Percentiles rank a stretch among this genome's conserved stretches.
Conservation (phyloP, 2,113 vertebrate genomes). For the Stegostoma tigrinum region DNA sequence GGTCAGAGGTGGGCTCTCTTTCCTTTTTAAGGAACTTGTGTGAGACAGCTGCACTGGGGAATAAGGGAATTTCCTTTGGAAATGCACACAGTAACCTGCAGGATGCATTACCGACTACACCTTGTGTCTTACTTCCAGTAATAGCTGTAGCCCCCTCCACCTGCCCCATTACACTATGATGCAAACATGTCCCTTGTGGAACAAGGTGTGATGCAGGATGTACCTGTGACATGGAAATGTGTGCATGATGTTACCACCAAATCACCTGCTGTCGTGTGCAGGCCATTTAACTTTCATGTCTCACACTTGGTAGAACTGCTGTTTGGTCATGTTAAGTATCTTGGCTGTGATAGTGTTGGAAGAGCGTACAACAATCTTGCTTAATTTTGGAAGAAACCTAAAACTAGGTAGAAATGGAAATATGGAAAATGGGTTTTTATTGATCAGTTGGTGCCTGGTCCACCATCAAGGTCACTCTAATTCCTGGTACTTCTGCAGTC, state of each 20-base stretch:
- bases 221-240: not conserved
- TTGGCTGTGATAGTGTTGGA: no score
- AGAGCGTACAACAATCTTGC: not conserved
- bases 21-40: not conserved
- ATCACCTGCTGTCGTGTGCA: not conserved
- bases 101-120: not conserved
- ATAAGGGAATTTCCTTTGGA: not conserved
- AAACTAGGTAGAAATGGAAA: not conserved
- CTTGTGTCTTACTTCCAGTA: not conserved
- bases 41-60: not conserved
- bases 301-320: not conserved
- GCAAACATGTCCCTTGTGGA: not conserved
- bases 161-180: not conserved
- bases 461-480: not conserved
- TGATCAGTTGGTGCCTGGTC: not conserved
- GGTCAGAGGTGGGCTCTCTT: not conserved
- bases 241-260: not conserved
- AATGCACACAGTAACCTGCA: not conserved
- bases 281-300: not conserved
- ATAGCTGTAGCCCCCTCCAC: not conserved
- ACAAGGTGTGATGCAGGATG: not conserved
- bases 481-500: not conserved
- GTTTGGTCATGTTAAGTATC: not conserved
- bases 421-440: not conserved
- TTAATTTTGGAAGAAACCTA: not conserved